Evolutionary conservation across 2,113 vertebrate genomes (phyloP).

Genomic region (Probosciger aterrimus): DNA sequence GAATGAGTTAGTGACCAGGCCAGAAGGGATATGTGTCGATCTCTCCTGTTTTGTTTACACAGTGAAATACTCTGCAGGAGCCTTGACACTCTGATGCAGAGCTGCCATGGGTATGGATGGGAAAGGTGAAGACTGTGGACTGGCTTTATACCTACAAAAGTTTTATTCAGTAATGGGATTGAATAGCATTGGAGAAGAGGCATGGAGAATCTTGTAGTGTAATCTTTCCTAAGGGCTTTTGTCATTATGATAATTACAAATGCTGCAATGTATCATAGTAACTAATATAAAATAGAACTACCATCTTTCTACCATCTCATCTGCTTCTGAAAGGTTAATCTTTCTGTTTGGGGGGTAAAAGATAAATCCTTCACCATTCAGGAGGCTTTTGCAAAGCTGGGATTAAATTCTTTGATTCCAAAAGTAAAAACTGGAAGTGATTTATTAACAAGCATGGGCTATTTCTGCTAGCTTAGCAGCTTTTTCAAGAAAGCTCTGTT

Average conservation of each 20-base stretch:
- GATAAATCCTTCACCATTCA: background rate
- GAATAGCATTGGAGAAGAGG: background rate
- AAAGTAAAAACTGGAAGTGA: background rate
- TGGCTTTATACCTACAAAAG: background rate
- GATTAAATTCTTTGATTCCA: background rate
- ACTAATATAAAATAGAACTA: background rate
- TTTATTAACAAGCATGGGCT: background rate
- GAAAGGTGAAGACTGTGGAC: background rate
- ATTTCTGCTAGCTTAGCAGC: conserved; percentile 11
- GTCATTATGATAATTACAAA: background rate
- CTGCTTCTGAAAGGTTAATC: background rate
- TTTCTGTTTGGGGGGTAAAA: background rate
- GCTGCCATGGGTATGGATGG: background rate
- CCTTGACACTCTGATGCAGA: background rate
- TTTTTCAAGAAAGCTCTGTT: conserved; percentile 18
- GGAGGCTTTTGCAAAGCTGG: background rate
- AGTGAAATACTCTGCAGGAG: background rate
- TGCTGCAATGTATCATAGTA: background rate
- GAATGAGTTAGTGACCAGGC: background rate
- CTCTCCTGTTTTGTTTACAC: background rate
- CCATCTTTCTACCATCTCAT: background rate
- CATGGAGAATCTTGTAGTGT: background rate
- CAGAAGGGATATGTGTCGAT: accelerated
- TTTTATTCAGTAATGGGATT: background rate
- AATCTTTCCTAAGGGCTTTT: background rate